These are phyloP conservation scores for Echiichthys vipera DNA, from an alignment of 2,797 vertebrate species.

Conservation along the genomic window DNA sequence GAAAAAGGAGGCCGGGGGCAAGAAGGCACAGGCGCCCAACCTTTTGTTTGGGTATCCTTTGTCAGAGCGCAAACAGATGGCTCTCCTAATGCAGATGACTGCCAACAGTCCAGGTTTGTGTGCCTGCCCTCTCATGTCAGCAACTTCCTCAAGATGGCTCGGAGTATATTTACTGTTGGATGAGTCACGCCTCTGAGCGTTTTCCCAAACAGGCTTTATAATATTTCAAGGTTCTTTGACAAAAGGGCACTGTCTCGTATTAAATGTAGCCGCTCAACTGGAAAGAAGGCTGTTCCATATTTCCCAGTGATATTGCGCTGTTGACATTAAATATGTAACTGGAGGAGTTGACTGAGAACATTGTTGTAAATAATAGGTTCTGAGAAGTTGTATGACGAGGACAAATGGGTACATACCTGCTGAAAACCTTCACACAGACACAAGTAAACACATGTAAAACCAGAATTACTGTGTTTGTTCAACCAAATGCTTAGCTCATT, in stretches of 20 bases:
- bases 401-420: neutral
- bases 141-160: conserved; percentile 33
- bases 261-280: neutral
- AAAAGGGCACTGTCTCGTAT: neutral
- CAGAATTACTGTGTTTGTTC: neutral
- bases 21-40: conserved; percentile 94
- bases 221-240: conserved; percentile 26
- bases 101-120: conserved; percentile 97
- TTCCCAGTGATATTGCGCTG: neutral
- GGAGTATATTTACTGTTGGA: conserved; percentile 22
- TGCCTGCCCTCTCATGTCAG: conserved; percentile 20
- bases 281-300: neutral
- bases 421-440: neutral
- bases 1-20: conserved; percentile 94
- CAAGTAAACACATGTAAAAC: conserved; percentile 19
- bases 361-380: neutral
- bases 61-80: conserved; percentile 99
- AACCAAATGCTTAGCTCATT: neutral
- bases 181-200: conserved; percentile 34
- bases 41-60: conserved; percentile 98
- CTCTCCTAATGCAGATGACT: conserved; percentile 99
- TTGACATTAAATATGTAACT: neutral
- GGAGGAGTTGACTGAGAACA: neutral
- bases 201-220: neutral
- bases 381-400: neutral